These are phyloP conservation scores for Orthosia gothica DNA, from an alignment of 2,888 invertebrate genomes.

Conservation along the genomic window DNA sequence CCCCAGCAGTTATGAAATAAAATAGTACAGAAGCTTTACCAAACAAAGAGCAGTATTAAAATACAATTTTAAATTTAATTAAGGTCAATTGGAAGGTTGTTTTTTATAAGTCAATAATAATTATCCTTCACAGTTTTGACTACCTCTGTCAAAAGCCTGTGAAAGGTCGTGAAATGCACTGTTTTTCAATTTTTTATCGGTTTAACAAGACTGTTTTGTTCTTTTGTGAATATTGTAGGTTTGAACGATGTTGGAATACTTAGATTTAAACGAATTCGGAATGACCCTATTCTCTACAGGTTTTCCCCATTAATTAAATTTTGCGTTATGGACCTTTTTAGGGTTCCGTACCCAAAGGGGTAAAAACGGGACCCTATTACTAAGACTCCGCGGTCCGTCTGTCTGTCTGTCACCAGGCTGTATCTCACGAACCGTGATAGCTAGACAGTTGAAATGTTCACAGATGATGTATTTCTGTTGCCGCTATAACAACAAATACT, in stretches of 20 bases:
- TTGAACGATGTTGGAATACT: too few relatives aligned
- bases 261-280: too few relatives aligned
- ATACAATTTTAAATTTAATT: slow-evolving; percentile 9
- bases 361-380: too few relatives aligned
- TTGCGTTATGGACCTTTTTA: neutral
- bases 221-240: neutral
- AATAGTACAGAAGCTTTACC: neutral
- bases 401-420: too few relatives aligned
- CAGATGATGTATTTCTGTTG: too few relatives aligned
- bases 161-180: neutral
- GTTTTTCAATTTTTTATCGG: neutral
- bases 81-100: neutral
- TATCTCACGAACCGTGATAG: too few relatives aligned
- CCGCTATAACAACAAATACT: too few relatives aligned
- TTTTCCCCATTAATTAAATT: neutral
- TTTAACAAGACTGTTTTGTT: neutral
- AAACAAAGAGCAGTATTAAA: neutral
- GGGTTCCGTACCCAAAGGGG: too few relatives aligned
- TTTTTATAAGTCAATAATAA: neutral
- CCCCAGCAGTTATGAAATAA: slow-evolving; percentile 9
- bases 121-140: neutral
- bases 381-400: too few relatives aligned
- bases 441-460: too few relatives aligned
- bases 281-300: too few relatives aligned
- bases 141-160: slow-evolving; percentile 6